Evolutionary conservation across 2,797 vertebrate genomes (phyloP), one percentile per base, ranked within the genome.

Genomic region (Sebastes umbrosus): DNA sequence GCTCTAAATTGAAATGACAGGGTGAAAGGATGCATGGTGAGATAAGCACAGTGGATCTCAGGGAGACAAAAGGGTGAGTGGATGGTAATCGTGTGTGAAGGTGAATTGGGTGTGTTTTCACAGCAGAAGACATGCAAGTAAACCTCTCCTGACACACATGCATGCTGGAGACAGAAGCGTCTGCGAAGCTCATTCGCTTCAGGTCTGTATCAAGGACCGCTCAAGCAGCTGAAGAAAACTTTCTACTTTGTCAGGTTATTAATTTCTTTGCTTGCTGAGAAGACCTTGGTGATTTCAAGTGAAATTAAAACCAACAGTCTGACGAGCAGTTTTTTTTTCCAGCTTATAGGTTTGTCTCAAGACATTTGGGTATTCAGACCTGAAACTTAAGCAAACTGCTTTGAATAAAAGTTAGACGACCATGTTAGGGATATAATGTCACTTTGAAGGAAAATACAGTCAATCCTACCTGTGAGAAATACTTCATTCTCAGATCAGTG

Each of bases 91-190:
- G 79, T 60, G 66, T 77, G 67, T 85, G 80, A 88, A 83, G 82
- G 84, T 87, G 81, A 89, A 80, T 62, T 22, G 59, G 39, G 39
- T 43, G 54, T 70, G 54, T 70, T 87, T 82, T 81, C 75, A 75
- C 81, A 73, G 75, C 34, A 62, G 65, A 29, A 52, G 88, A 85
- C 77, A 25, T 77, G 71, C 43, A 31, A 65, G 77, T 68, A 79
- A 88, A 90, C 55, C 75, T 69, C 29, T 80, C 62, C 75, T 80
- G 86, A 85, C 85, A 87, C 69, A 50, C 77, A 72, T 46, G 50
- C 80, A 72, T 46, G 50, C 80, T 11, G 70, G 27, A 87, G 69
- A 83, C 83, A 83, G 76, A 68, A 69, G 24, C 3, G 64, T 80
- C 43, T 75, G 66, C 72, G 57, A 70, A 54, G 50, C 64, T 63